Evolutionary conservation across 2,888 invertebrate genomes (phyloP).

Genomic region (Cordilura impudica): DNA sequence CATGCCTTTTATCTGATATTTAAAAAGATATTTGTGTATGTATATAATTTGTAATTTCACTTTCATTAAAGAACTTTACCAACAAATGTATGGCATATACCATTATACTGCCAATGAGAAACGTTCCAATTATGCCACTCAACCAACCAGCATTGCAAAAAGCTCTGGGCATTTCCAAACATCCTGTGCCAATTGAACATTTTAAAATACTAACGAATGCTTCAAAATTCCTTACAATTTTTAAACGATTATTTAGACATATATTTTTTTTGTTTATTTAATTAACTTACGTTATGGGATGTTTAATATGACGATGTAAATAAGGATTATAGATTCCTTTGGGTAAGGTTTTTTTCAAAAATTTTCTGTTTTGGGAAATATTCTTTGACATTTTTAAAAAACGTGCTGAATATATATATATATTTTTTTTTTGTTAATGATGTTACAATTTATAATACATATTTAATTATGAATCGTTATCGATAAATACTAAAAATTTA

Average conservation of each 20-base stretch:
- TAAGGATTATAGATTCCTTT: conserved; percentile 64
- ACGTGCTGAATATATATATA: too few relatives aligned
- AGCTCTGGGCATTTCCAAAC: conserved; percentile 96
- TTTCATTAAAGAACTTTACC: conserved; percentile 58
- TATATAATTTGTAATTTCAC: neutral
- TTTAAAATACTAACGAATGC: conserved; percentile 92
- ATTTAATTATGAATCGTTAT: too few relatives aligned
- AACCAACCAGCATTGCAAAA: conserved; percentile 90
- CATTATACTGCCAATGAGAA: conserved; percentile 87
- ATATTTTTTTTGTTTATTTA: too few relatives aligned
- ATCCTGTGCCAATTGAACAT: conserved; percentile 94
- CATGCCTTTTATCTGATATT: conserved; percentile 66
- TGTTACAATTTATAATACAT: too few relatives aligned
- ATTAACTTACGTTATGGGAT: conserved; percentile 62
- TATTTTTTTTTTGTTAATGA: too few relatives aligned
- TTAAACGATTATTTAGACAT: too few relatives aligned
- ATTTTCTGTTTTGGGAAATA: neutral
- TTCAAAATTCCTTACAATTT: conserved; percentile 78
- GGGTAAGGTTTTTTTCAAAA: neutral
- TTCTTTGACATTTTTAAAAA: neutral
- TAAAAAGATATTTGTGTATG: too few relatives aligned
- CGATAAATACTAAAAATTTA: too few relatives aligned
- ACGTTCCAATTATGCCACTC: conserved; percentile 87
- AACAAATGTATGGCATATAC: conserved; percentile 93
- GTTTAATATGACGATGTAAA: conserved; percentile 20